phyloP scores from a whole-genome alignment of 2,888 invertebrate species.

The Acanthococcus lagerstroemiae region DNA sequence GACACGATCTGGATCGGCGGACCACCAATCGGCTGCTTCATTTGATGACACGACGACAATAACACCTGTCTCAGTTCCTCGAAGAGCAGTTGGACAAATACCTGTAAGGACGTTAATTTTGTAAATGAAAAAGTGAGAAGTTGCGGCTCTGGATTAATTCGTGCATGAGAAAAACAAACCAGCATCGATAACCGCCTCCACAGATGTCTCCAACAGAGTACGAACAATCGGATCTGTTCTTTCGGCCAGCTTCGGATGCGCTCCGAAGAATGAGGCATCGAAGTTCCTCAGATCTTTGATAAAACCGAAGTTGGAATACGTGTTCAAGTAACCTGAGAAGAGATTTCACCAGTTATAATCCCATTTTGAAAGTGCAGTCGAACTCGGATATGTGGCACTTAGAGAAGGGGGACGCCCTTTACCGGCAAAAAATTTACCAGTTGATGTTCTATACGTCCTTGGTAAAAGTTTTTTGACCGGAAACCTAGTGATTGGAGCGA shows the following conservation, averaged over 20 bases:
- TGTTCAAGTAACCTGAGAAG: constrained; percentile 14
- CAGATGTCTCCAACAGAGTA: constrained; percentile 46
- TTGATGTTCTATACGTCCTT: no score
- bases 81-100: constrained; percentile 45
- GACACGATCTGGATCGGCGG: constrained; percentile 30
- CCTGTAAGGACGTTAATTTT: constrained; percentile 31
- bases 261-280: constrained; percentile 41
- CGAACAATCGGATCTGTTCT: constrained; percentile 45
- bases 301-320: constrained; percentile 56
- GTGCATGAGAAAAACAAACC: constrained; percentile 38
- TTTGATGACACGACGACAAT: constrained; percentile 43
- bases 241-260: constrained; percentile 41
- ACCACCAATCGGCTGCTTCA: constrained; percentile 34
- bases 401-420: no score
- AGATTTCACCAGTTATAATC: background rate
- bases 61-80: constrained; percentile 49
- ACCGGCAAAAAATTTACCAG: no score
- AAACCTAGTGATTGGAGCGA: no score
- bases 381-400: no score
- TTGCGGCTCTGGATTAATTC: background rate
- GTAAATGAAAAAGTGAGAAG: background rate
- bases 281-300: constrained; percentile 37
- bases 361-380: no score
- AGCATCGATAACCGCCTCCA: constrained; percentile 46
- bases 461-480: no score